These are phyloP conservation scores for Pheosia gnoma DNA, from an alignment of 2,888 invertebrate genomes.

Conservation along the genomic window DNA sequence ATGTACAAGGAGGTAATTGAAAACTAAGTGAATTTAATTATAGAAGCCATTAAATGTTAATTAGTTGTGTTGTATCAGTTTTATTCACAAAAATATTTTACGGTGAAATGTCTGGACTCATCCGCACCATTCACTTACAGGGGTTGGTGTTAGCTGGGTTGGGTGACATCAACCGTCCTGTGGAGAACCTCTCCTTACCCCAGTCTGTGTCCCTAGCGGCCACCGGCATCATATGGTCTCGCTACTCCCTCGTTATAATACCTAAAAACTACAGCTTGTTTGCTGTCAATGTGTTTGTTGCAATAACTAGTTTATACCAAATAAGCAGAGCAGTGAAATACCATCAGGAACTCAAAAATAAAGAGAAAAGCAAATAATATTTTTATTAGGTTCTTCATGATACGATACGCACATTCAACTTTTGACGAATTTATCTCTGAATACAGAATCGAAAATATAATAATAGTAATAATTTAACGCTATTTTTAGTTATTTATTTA, in stretches of 20 bases:
- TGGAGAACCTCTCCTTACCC: conserved; percentile 91
- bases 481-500: background rate
- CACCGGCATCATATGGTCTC: conserved; percentile 91
- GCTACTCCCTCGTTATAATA: conserved; percentile 97
- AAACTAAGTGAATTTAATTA: too few relatives aligned
- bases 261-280: conserved; percentile 98
- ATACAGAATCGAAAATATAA: background rate
- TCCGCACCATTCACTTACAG: conserved; percentile 78
- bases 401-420: background rate
- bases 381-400: background rate
- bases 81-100: conserved; percentile 20
- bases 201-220: conserved; percentile 93
- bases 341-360: conserved; percentile 32
- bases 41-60: background rate
- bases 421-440: background rate
- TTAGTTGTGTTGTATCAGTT: conserved; percentile 8
- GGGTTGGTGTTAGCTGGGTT: conserved; percentile 93
- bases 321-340: conserved; percentile 87
- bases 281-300: conserved; percentile 98
- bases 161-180: conserved; percentile 94
- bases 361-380: conserved; percentile 7
- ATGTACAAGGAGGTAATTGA: too few relatives aligned
- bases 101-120: conserved; percentile 26
- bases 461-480: background rate
- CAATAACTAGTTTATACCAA: conserved; percentile 93